Evolutionary conservation across 2,888 invertebrate species (phyloP).

Genomic region (Marronus borbonicus): DNA sequence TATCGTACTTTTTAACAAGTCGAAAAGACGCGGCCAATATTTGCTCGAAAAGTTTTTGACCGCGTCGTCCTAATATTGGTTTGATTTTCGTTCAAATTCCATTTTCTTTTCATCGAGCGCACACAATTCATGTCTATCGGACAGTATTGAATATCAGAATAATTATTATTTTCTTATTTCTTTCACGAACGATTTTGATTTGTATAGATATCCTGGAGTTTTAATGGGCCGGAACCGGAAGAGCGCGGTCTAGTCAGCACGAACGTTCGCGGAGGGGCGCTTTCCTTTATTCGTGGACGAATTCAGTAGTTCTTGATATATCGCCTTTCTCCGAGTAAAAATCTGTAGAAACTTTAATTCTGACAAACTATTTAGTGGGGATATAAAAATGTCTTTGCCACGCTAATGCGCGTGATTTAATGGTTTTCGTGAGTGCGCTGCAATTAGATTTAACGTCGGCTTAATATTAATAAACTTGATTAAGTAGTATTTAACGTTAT

Average conservation of each 20-base stretch:
- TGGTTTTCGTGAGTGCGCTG: conserved; percentile 6
- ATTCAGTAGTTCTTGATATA: conserved; percentile 55
- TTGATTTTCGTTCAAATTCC: conserved; percentile 19
- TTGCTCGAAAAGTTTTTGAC: too few species aligned
- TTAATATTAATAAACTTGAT: too few species aligned
- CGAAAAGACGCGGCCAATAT: too few species aligned
- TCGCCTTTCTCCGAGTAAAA: conserved; percentile 53
- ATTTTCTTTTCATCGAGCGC: conserved; percentile 5
- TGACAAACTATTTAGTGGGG: conserved; percentile 59
- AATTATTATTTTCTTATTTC: conserved; percentile 53
- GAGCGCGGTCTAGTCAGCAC: conserved; percentile 52
- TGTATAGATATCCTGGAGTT: conserved; percentile 58
- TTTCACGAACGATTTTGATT: conserved; percentile 55
- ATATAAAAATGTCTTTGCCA: conserved; percentile 56
- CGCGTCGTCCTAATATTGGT: neutral
- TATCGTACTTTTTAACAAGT: too few species aligned
- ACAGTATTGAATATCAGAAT: conserved; percentile 44
- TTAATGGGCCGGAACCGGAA: conserved; percentile 62
- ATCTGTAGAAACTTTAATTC: conserved; percentile 57
- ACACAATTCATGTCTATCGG: conserved; percentile 30
- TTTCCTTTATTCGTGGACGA: conserved; percentile 50
- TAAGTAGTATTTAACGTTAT: too few species aligned
- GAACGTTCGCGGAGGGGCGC: conserved; percentile 39
- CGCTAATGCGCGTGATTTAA: conserved; percentile 23
- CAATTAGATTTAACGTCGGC: too few species aligned